Evolutionary conservation across 2,888 invertebrate species (phyloP).

Genomic region (Palloptera scutellata): DNA sequence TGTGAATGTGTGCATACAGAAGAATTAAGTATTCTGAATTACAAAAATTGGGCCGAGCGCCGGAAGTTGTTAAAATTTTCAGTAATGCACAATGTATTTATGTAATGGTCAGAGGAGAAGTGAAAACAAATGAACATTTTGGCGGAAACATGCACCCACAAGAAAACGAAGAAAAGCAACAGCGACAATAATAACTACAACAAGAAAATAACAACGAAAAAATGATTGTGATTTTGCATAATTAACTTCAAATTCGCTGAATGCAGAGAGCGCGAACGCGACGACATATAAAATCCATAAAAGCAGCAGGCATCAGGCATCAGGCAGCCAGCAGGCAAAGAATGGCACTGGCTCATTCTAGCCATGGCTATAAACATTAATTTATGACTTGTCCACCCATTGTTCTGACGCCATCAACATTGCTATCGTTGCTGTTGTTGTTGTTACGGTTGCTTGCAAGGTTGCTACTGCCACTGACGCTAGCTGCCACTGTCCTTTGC

Average conservation of each 20-base stretch:
- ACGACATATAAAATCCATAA: conserved; percentile 7
- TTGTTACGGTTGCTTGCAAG: not conserved
- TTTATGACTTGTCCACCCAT: conserved; percentile 25
- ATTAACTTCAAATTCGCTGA: conserved; percentile 13
- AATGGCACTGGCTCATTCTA: not conserved
- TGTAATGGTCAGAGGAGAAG: too few species aligned
- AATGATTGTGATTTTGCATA: conserved; percentile 10
- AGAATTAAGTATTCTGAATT: too few species aligned
- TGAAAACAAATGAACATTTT: too few species aligned
- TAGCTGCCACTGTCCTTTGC: not conserved
- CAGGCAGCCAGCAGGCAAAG: too few species aligned
- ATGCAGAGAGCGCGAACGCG: conserved; percentile 4
- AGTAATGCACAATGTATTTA: too few species aligned
- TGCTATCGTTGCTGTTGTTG: not conserved
- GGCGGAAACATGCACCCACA: too few species aligned
- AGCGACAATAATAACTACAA: too few species aligned
- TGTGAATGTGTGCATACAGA: not conserved
- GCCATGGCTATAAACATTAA: conserved; percentile 23
- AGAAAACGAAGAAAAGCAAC: too few species aligned
- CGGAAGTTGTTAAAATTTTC: too few species aligned
- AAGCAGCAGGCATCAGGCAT: not conserved
- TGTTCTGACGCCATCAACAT: conserved; percentile 23
- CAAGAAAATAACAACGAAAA: too few species aligned
- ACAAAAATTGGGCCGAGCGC: too few species aligned
- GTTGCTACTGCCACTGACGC: not conserved